Evolutionary conservation across 2,113 vertebrate species (phyloP).

Genomic region (Delphinus delphis): DNA sequence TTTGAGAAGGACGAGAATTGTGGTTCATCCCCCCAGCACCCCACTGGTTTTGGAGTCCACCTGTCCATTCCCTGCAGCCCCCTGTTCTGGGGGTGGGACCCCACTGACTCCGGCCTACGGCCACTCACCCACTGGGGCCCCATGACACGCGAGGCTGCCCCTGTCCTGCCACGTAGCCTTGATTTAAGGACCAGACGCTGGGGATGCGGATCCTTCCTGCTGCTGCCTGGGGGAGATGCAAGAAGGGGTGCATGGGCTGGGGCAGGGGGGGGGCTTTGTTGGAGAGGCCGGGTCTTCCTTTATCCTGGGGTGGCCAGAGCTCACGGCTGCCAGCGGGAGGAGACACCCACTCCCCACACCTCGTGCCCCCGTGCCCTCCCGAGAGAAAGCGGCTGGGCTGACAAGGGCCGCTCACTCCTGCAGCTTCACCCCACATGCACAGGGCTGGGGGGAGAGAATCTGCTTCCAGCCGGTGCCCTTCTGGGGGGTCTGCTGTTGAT

Average conservation of each 20-base stretch:
- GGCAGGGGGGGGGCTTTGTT: not conserved
- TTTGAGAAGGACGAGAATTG: not conserved
- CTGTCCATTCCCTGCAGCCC: fast-evolving
- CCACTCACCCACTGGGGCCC: not conserved
- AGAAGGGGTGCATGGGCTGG: too few species aligned
- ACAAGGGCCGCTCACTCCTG: too few species aligned
- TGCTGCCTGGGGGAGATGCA: too few species aligned
- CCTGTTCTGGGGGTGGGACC: not conserved
- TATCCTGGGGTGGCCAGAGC: not conserved
- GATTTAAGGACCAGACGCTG: fast-evolving
- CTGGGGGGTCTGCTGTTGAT: not conserved
- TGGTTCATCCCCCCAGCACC: fast-evolving
- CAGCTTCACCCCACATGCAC: not conserved
- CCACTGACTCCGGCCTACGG: too few species aligned
- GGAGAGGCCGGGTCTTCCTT: not conserved
- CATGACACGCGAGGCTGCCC: fast-evolving
- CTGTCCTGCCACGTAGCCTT: fast-evolving
- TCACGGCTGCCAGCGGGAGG: not conserved
- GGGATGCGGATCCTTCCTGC: too few species aligned
- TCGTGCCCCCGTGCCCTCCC: not conserved
- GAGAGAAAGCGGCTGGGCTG: not conserved
- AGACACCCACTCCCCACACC: not conserved
- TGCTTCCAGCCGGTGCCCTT: not conserved
- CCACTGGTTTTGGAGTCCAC: fast-evolving
- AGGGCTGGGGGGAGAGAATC: not conserved